Evolutionary conservation across 2,888 invertebrate species (phyloP).

Genomic region (Digitonthophagus gazella): DNA sequence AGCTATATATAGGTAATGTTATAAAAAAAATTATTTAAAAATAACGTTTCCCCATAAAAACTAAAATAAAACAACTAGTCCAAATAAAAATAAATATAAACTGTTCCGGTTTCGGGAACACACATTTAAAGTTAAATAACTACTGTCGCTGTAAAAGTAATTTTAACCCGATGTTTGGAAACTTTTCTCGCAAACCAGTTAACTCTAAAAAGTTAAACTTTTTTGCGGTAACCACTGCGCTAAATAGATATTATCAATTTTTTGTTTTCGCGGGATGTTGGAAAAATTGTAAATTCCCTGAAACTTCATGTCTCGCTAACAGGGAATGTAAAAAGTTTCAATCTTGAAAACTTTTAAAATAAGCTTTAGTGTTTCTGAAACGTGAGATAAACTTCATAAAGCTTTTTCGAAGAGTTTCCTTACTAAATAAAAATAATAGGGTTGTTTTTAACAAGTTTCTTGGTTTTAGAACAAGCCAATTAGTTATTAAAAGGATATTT

Average conservation of each 20-base stretch:
- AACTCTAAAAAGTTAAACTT: neutral
- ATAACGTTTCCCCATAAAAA: too few species aligned
- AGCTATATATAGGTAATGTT: constrained; percentile 13
- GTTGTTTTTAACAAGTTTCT: too few species aligned
- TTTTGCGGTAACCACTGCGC: neutral
- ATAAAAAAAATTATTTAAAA: neutral
- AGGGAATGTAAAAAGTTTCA: too few species aligned
- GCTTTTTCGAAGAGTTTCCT: too few species aligned
- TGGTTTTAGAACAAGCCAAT: constrained; percentile 8
- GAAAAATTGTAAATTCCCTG: too few species aligned
- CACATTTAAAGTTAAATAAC: neutral
- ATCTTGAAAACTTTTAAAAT: too few species aligned
- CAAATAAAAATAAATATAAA: neutral
- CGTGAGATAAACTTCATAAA: too few species aligned
- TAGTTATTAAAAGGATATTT: constrained; percentile 8
- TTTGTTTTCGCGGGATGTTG: too few species aligned
- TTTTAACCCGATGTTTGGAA: neutral
- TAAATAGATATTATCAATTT: too few species aligned
- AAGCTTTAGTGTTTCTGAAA: too few species aligned
- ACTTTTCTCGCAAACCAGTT: neutral
- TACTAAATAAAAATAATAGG: too few species aligned
- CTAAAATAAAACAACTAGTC: neutral
- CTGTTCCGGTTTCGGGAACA: neutral
- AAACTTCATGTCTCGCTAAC: too few species aligned
- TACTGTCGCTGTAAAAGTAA: neutral